These are phyloP conservation scores for Drosophila greeni DNA, from an alignment of 2,888 invertebrate genomes.

Conservation along the genomic window DNA sequence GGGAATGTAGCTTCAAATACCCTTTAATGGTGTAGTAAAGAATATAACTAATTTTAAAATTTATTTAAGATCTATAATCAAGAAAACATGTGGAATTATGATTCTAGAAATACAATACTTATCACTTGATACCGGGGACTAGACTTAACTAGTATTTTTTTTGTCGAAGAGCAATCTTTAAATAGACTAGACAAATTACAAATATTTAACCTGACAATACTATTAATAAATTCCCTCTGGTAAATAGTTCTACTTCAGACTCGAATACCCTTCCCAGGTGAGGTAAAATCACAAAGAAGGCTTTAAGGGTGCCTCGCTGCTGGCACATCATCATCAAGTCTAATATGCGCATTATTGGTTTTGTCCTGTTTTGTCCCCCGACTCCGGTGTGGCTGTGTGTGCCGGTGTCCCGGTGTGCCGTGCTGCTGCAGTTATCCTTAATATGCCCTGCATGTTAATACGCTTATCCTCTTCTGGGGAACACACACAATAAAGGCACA, in stretches of 20 bases:
- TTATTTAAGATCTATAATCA: too few relatives aligned
- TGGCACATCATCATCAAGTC: conserved; percentile 63
- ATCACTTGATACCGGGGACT: too few relatives aligned
- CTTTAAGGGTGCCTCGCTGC: not conserved
- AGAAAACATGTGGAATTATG: too few relatives aligned
- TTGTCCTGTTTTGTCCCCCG: conserved; percentile 44
- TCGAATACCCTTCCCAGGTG: not conserved
- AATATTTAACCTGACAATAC: not conserved
- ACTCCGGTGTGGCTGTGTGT: conserved; percentile 17
- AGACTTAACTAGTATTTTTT: too few relatives aligned
- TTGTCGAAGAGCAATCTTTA: too few relatives aligned
- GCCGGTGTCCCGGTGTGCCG: conserved; percentile 5
- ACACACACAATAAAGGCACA: conserved; percentile 42
- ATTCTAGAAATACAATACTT: too few relatives aligned
- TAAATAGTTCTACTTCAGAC: not conserved
- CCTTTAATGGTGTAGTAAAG: too few relatives aligned
- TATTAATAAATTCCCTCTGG: too few relatives aligned
- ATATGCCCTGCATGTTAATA: conserved; percentile 66
- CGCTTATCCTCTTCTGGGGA: conserved; percentile 45
- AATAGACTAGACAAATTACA: not conserved
- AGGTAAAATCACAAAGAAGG: not conserved
- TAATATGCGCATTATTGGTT: conserved; percentile 73
- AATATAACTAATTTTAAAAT: too few relatives aligned
- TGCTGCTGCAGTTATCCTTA: conserved; percentile 66
- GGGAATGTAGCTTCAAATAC: too few relatives aligned